Evolutionary conservation across 1,140 invertebrate genomes (phyloP).

Genomic region (Drosophila parvula): DNA sequence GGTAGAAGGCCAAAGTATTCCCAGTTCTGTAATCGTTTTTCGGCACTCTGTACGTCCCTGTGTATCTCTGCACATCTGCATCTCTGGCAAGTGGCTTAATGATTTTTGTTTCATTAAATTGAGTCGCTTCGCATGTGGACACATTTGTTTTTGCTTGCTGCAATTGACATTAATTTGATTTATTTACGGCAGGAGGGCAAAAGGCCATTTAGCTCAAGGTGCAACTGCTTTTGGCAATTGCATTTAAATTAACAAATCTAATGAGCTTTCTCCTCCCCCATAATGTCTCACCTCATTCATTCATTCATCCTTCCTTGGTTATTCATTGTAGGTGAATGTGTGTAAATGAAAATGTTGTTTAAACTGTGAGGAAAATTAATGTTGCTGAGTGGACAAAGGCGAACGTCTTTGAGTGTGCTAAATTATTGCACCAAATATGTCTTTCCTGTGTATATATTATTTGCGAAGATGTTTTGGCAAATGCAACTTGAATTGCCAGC

Average conservation of each 20-base stretch:
- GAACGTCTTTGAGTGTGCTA: conserved; percentile 5
- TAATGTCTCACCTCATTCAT: conserved; percentile 4
- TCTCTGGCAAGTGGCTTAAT: conserved; percentile 71
- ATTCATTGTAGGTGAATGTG: conserved; percentile 12
- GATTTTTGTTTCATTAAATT: conserved; percentile 76
- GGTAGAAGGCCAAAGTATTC: conserved; percentile 8
- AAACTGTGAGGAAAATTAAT: conserved; percentile 56
- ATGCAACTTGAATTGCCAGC: conserved; percentile 12
- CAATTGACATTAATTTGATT: conserved; percentile 80
- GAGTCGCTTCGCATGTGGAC: conserved; percentile 32
- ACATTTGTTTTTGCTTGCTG: conserved; percentile 42
- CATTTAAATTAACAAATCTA: conserved; percentile 74
- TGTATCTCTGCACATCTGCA: conserved; percentile 7
- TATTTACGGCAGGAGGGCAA: conserved; percentile 63
- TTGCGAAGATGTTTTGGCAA: conserved; percentile 1
- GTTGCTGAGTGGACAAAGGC: conserved; percentile 36
- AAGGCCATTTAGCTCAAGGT: conserved; percentile 54
- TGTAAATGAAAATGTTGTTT: conserved; percentile 58
- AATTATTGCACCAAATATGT: conserved; percentile 45
- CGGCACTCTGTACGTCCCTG: conserved; percentile 8
- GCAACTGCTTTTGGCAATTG: conserved; percentile 55
- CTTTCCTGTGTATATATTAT: background rate
- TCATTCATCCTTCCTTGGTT: conserved; percentile 8
- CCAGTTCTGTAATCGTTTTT: conserved; percentile 43
- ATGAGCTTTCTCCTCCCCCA: conserved; percentile 57